phyloP scores from a whole-genome alignment of 2,797 vertebrate species.

The Philypnodon macrostomus region DNA sequence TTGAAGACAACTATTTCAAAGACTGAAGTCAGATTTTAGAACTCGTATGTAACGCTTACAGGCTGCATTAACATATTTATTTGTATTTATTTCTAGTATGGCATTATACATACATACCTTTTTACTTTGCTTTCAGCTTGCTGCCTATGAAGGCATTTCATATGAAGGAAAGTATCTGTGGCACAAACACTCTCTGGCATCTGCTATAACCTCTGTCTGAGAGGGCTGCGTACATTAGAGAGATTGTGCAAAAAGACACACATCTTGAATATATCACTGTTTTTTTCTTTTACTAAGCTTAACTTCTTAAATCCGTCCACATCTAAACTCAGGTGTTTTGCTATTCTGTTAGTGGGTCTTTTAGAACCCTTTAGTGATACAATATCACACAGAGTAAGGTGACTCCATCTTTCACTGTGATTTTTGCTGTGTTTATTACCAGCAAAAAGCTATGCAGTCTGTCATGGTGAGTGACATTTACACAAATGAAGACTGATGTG shows the following conservation, averaged over 20 bases:
- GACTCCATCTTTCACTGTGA: slow-evolving; percentile 64
- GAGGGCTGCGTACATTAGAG: no score
- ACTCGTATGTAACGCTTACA: no score
- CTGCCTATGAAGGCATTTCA: no score
- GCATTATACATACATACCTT: no score
- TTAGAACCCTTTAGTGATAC: slow-evolving; percentile 30
- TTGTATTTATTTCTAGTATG: no score
- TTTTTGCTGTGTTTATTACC: slow-evolving; percentile 31
- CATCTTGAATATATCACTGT: not conserved
- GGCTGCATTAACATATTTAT: no score
- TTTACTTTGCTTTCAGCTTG: no score
- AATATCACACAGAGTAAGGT: slow-evolving; percentile 18
- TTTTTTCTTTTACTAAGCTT: not conserved
- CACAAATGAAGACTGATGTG: slow-evolving; percentile 23
- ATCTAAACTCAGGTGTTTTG: slow-evolving; percentile 48
- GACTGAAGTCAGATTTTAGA: no score
- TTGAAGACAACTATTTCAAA: slow-evolving; percentile 30
- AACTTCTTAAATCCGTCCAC: slow-evolving; percentile 1
- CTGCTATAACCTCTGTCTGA: no score
- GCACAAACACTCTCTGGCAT: no score
- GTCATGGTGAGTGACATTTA: slow-evolving; percentile 40
- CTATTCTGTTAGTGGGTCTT: slow-evolving; percentile 13
- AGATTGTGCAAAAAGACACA: no score
- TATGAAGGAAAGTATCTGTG: no score
- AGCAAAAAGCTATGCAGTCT: slow-evolving; percentile 58